Percentiles rank a stretch among this genome's conserved stretches.
phyloP scores from a whole-genome alignment of 2,888 invertebrate genomes.

The Drosophila melanosoma region DNA sequence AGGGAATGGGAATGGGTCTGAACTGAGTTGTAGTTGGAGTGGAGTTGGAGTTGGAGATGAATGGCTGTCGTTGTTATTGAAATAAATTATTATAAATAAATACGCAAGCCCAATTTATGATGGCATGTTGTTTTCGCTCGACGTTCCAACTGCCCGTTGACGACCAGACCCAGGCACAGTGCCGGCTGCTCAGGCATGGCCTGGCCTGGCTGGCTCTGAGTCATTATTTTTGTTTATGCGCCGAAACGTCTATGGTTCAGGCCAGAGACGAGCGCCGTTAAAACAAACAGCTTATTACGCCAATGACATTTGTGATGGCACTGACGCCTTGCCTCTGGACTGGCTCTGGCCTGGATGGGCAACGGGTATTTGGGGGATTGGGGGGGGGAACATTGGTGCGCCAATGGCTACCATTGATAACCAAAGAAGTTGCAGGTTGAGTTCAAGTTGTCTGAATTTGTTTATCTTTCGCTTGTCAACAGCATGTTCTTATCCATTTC shows the following conservation, averaged over 20 bases:
- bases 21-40: conserved; percentile 33
- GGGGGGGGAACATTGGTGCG: conserved; percentile 50
- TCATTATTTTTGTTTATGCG: conserved; percentile 79
- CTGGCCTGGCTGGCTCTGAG: conserved; percentile 36
- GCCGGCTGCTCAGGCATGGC: background rate
- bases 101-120: conserved; percentile 79
- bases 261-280: conserved; percentile 68
- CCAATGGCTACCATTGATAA: conserved; percentile 66
- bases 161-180: background rate
- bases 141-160: conserved; percentile 20
- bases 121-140: conserved; percentile 56
- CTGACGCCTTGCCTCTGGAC: conserved; percentile 5
- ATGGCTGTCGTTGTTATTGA: conserved; percentile 73
- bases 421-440: conserved; percentile 38
- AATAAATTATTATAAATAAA: conserved; percentile 83
- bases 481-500: conserved; percentile 49
- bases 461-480: conserved; percentile 76
- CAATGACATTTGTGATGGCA: conserved; percentile 71
- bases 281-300: conserved; percentile 80
- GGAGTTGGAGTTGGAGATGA: conserved; percentile 43
- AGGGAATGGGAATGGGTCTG: conserved; percentile 3
- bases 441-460: conserved; percentile 66
- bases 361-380: background rate
- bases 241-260: conserved; percentile 36
- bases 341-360: conserved; percentile 3